Conservation (phyloP, 1,140 invertebrate species). For the Macrocentrus cingulum region DNA sequence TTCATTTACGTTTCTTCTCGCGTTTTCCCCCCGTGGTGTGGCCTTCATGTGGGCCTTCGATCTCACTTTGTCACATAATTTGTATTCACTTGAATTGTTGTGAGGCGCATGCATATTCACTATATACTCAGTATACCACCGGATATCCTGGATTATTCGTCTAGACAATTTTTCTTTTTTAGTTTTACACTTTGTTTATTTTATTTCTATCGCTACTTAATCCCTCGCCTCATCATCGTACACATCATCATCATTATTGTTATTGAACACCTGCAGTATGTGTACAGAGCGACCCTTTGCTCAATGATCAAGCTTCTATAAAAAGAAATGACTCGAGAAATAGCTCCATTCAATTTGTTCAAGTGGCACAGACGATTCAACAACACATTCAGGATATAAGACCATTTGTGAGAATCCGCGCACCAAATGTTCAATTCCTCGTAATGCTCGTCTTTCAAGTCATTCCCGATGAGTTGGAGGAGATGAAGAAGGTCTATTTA, state of each 20-base stretch:
- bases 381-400: background rate
- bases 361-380: slow-evolving; percentile 1
- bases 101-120: background rate
- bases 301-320: background rate
- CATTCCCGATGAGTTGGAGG: slow-evolving; percentile 45
- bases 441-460: slow-evolving; percentile 41
- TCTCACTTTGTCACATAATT: slow-evolving; percentile 5
- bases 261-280: slow-evolving; percentile 1
- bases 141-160: slow-evolving; percentile 30
- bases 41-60: slow-evolving; percentile 8
- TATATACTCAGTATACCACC: too few species aligned
- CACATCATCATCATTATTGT: background rate
- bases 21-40: slow-evolving; percentile 11
- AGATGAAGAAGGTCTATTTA: background rate
- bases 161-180: slow-evolving; percentile 9
- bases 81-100: slow-evolving; percentile 16
- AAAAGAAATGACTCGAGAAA: slow-evolving; percentile 12
- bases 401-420: slow-evolving; percentile 14
- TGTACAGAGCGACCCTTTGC: background rate
- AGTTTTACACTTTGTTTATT: background rate
- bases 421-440: slow-evolving; percentile 13
- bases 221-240: background rate
- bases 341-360: slow-evolving; percentile 7
- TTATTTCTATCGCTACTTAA: background rate
- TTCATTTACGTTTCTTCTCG: slow-evolving; percentile 32